Percentiles rank a stretch among this genome's conserved stretches.
phyloP scores from a whole-genome alignment of 2,113 vertebrate genomes.

The Xiphorhynchus elegans region DNA sequence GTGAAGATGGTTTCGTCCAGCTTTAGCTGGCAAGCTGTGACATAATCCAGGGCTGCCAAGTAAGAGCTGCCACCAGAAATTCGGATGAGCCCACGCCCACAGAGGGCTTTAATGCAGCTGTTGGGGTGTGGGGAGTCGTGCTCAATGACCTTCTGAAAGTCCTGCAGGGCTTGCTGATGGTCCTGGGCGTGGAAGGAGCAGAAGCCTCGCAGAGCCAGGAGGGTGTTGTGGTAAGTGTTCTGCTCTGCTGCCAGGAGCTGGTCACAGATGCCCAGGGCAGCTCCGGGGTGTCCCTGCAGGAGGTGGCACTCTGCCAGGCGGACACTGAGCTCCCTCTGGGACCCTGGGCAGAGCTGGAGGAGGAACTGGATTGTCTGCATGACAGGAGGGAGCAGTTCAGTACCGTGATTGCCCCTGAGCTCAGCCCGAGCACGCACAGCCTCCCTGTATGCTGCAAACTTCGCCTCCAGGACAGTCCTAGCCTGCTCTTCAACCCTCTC shows the following conservation, averaged over 20 bases:
- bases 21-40: constrained; percentile 86
- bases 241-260: constrained; percentile 75
- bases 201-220: constrained; percentile 88
- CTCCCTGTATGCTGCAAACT: constrained; percentile 81
- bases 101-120: constrained; percentile 90
- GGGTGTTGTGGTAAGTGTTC: constrained; percentile 80
- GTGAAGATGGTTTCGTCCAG: constrained; percentile 84
- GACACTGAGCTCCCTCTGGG: constrained; percentile 76
- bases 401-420: constrained; percentile 78
- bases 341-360: constrained; percentile 78
- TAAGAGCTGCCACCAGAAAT: constrained; percentile 82
- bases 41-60: constrained; percentile 88
- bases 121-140: constrained; percentile 82
- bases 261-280: constrained; percentile 82
- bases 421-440: constrained; percentile 77
- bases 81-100: constrained; percentile 89
- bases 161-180: constrained; percentile 78
- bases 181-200: constrained; percentile 81
- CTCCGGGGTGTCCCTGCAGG: constrained; percentile 77
- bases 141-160: constrained; percentile 90
- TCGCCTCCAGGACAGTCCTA: constrained; percentile 73
- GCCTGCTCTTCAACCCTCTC: constrained; percentile 48
- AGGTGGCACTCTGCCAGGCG: constrained; percentile 90
- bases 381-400: constrained; percentile 82
- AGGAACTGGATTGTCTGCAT: constrained; percentile 80